Evolutionary conservation across 30 jellyfish, hydroid and myxozoan species (phyloP).

Genomic region (Aurelia aurita): DNA sequence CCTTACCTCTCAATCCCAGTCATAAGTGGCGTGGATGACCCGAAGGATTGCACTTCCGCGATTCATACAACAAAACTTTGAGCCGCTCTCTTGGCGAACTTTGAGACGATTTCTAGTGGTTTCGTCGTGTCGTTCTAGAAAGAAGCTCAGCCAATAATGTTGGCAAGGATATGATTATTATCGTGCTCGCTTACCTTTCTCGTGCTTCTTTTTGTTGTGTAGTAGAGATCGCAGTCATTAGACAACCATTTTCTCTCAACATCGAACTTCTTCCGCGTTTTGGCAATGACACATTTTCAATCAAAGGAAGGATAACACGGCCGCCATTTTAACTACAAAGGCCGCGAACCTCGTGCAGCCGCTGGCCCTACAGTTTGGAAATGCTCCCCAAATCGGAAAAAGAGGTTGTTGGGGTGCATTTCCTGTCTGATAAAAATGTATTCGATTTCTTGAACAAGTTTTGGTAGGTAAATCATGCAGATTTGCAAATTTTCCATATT

Average conservation of each 20-base stretch:
- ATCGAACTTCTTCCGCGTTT: conserved; percentile 78
- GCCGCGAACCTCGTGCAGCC: conserved; percentile 4
- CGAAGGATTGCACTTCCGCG: conserved; percentile 49
- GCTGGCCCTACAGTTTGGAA: not conserved
- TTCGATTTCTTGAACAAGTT: no score
- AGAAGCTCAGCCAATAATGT: no score
- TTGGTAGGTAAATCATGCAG: no score
- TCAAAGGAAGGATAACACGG: no score
- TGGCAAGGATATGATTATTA: not conserved
- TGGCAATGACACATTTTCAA: not conserved
- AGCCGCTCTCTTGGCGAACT: conserved; percentile 3
- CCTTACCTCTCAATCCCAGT: conserved; percentile 36
- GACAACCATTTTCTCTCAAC: conserved; percentile 13
- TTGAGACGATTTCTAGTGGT: not conserved
- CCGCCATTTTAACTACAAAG: no score
- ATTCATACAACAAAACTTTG: conserved; percentile 13
- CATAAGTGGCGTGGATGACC: not conserved
- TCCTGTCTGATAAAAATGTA: no score
- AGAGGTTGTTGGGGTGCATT: no score
- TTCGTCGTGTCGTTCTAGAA: no score
- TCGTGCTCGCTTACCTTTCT: not conserved
- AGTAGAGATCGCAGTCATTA: not conserved
- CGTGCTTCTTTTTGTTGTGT: not conserved
- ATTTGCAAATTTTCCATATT: no score
- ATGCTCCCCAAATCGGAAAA: no score